phyloP scores from a whole-genome alignment of 1,140 invertebrate genomes.

The Ceratosolen solmsi region DNA sequence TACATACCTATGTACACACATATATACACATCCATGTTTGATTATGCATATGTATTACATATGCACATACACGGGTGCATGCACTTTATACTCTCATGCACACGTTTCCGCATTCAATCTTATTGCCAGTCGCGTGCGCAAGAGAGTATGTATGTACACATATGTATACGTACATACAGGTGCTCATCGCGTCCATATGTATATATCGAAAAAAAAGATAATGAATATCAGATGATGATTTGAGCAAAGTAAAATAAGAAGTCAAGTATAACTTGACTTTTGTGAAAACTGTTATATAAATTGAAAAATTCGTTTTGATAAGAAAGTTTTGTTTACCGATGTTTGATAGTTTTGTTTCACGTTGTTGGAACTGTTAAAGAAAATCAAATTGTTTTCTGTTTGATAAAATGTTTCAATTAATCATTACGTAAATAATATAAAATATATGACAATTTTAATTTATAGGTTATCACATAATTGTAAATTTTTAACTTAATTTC shows the following conservation, averaged over 20 bases:
- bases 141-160: too few relatives aligned
- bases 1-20: not conserved
- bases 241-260: not conserved
- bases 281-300: not conserved
- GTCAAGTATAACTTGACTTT: conserved; percentile 25
- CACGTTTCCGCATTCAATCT: too few relatives aligned
- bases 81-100: not conserved
- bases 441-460: not conserved
- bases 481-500: not conserved
- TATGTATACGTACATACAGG: too few relatives aligned
- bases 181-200: not conserved
- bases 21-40: not conserved
- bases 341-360: conserved; percentile 5
- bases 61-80: not conserved
- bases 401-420: conserved; percentile 7
- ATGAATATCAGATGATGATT: conserved; percentile 3
- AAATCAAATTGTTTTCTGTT: conserved; percentile 1
- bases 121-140: too few relatives aligned
- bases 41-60: not conserved
- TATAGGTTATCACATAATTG: not conserved
- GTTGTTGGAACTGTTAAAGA: not conserved
- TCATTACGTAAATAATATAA: not conserved
- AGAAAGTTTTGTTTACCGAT: not conserved
- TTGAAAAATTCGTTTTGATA: not conserved
- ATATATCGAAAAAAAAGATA: not conserved